Percentiles rank a stretch among this genome's conserved stretches.
These are phyloP conservation scores for Epinotia bilunana DNA, from an alignment of 2,888 invertebrate genomes.

Conservation along the genomic window DNA sequence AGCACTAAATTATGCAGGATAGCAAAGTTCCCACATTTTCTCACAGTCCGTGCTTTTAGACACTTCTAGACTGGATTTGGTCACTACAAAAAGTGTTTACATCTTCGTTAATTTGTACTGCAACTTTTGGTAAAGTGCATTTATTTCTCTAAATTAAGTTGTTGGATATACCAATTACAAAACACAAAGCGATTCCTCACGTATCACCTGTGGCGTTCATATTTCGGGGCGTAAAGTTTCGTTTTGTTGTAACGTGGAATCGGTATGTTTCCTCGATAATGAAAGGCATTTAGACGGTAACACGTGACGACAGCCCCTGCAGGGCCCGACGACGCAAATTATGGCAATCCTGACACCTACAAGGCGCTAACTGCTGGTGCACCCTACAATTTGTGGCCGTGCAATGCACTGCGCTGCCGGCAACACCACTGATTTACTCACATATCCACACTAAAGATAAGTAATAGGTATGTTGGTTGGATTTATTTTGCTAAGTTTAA, in stretches of 20 bases:
- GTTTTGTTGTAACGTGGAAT: constrained; percentile 69
- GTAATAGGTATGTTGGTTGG: constrained; percentile 3
- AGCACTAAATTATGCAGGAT: constrained; percentile 42
- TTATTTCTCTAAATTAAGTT: background rate
- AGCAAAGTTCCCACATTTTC: constrained; percentile 40
- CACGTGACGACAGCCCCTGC: constrained; percentile 81
- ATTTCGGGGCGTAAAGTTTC: constrained; percentile 61
- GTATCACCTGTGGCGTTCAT: constrained; percentile 54
- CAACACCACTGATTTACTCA: constrained; percentile 63
- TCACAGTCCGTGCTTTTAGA: constrained; percentile 12
- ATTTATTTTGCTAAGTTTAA: constrained; percentile 8
- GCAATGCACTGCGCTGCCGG: constrained; percentile 57
- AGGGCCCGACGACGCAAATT: constrained; percentile 78
- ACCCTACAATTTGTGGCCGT: constrained; percentile 80
- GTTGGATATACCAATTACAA: background rate
- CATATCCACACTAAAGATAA: constrained; percentile 50
- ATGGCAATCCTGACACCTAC: constrained; percentile 84
- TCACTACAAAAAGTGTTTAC: background rate
- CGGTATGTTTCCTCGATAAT: constrained; percentile 69
- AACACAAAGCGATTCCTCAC: constrained; percentile 24
- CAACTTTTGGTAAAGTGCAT: background rate
- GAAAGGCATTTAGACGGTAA: constrained; percentile 78
- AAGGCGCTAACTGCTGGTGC: constrained; percentile 80
- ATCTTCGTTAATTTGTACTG: background rate
- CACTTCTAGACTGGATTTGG: background rate